Percentiles rank a stretch among this genome's conserved stretches.
phyloP scores from a whole-genome alignment of 2,888 invertebrate species.

The Epistrophe eligans region DNA sequence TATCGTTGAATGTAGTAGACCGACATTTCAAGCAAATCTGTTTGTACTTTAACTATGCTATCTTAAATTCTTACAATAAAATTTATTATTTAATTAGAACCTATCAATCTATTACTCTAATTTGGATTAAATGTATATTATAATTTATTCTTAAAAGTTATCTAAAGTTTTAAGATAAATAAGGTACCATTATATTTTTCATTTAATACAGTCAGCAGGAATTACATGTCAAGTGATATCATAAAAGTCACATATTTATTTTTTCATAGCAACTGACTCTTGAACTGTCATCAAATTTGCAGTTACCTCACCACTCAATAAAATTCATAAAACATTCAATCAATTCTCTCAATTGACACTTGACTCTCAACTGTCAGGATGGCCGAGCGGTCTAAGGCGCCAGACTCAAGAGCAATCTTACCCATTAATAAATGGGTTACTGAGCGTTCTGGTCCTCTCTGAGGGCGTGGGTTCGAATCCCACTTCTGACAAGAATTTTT shows the following conservation, averaged over 20 bases:
- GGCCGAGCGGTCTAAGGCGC: conserved; percentile 80
- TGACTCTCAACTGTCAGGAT: conserved; percentile 75
- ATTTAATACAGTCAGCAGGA: too few relatives aligned
- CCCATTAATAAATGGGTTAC: conserved; percentile 49
- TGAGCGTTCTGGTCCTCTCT: conserved; percentile 74
- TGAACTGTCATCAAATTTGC: neutral
- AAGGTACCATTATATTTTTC: too few relatives aligned
- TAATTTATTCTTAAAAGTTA: too few relatives aligned
- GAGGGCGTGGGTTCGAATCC: conserved; percentile 74
- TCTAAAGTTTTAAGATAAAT: too few relatives aligned
- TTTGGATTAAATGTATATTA: too few relatives aligned
- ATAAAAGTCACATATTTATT: too few relatives aligned
- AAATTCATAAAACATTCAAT: neutral
- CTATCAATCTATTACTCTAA: too few relatives aligned
- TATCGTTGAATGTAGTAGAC: neutral
- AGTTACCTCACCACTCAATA: neutral
- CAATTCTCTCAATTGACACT: neutral
- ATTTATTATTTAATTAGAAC: too few relatives aligned
- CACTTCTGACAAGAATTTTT: conserved; percentile 69
- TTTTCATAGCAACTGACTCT: too few relatives aligned
- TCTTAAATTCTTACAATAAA: neutral
- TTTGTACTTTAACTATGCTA: neutral
- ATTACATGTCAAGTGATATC: too few relatives aligned
- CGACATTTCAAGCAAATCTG: neutral
- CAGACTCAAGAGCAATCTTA: conserved; percentile 79